Base-by-base conservation (phyloP, 1,140 invertebrate species). In the honey bee (Apis mellifera) region DNA sequence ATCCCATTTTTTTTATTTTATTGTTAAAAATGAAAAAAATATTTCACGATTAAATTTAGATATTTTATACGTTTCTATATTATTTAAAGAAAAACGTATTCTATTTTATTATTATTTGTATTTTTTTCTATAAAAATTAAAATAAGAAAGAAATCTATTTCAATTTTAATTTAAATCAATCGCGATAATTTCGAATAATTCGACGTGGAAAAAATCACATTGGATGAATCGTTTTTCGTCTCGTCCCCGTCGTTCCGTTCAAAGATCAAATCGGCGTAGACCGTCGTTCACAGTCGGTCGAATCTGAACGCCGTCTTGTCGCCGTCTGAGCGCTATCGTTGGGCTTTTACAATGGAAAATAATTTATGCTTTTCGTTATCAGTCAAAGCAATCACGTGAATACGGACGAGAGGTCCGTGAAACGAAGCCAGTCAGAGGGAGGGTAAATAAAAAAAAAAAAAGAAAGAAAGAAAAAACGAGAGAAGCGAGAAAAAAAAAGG, bases 311-410 rank as follows among this genome's bases (percentile, higher is more conserved):
- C 13, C 13, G 21, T 5, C 9, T 19, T 21, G 71, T 55, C 54
- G 54, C 54, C 7, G 13, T 17, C 5, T 5, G 15, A 17, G 13
- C 9, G 17, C 26, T 19, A 42, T 42, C 52, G 50, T 68, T 69
- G 52, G 21, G 52, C 42, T 69, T 57, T 48, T 57, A 48, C 76
- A 50, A 69, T 23, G 54, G 76, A 70, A 78, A 76, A 76, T 78
- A 78, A 78, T 78, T 78, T 78, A 78, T 71, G 66, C 55, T 62
- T 62, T 72, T 72, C 68, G 65, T 72, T 72, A 78, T 79, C 68
- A 21, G 52, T 54, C 32, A 48, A 65, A 55, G 59, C 78, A 74
- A 74, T 74, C 59, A 62, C 26, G 26, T 15, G 68, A 72, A 72
- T 42, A 8, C 68, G 69, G 52, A 42, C 42, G 42, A 17, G 57